Evolutionary conservation across 2,113 vertebrate genomes (phyloP).

Genomic region (Trichomycterus rosablanca): DNA sequence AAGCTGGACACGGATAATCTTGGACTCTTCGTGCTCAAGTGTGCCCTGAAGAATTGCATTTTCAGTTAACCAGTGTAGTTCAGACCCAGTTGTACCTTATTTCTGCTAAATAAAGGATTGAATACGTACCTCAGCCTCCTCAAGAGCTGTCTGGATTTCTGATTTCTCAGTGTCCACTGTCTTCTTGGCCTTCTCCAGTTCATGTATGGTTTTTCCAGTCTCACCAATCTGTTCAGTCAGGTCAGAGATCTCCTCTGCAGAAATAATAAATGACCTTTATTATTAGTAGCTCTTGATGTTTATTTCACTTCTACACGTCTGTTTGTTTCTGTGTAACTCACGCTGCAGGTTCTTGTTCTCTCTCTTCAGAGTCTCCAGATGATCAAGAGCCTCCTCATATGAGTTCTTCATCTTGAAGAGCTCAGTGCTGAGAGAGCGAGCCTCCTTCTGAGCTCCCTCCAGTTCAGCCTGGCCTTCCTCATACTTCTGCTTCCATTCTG

Average conservation of each 20-base stretch:
- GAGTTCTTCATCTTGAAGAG: conserved; percentile 7
- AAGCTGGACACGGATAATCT: conserved; percentile 60
- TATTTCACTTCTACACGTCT: too few relatives aligned
- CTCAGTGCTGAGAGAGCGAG: neutral
- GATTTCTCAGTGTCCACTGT: conserved; percentile 81
- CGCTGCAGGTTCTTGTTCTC: neutral
- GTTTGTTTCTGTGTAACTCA: neutral
- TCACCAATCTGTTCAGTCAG: conserved; percentile 86
- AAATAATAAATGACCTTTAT: neutral
- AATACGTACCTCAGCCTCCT: conserved; percentile 92
- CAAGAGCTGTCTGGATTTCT: conserved; percentile 85
- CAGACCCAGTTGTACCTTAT: too few relatives aligned
- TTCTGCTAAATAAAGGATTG: too few relatives aligned
- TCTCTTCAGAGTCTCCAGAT: neutral
- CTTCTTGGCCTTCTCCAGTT: conserved; percentile 93
- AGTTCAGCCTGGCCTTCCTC: too few relatives aligned
- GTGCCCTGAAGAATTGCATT: conserved; percentile 52
- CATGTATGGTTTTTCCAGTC: conserved; percentile 82
- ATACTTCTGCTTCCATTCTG: neutral
- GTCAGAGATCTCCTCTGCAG: conserved; percentile 85
- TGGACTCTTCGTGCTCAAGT: conserved; percentile 68
- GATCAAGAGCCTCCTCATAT: conserved; percentile 1
- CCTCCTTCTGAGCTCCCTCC: neutral
- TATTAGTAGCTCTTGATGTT: too few relatives aligned
- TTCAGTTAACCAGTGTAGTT: too few relatives aligned